Conservation (phyloP, 1,140 invertebrate genomes). For the Uloborus diversus region DNA sequence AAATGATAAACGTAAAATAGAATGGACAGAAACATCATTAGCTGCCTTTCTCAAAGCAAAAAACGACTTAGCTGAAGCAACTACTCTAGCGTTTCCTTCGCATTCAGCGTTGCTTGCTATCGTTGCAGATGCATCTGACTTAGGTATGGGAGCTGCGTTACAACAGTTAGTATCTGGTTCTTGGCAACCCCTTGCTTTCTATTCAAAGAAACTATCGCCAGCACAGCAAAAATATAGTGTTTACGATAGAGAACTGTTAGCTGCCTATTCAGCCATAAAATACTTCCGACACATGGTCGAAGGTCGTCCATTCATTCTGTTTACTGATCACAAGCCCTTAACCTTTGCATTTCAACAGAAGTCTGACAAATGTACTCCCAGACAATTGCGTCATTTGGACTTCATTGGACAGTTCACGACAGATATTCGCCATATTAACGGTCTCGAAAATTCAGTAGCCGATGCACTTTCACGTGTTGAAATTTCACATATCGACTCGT, state of each 20-base stretch:
- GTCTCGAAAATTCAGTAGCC: no score
- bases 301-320: constrained; percentile 60
- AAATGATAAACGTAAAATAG: no score
- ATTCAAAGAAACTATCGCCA: constrained; percentile 38
- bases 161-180: constrained; percentile 4
- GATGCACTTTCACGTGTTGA: no score
- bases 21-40: no score
- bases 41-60: constrained; percentile 66
- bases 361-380: constrained; percentile 51
- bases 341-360: constrained; percentile 57
- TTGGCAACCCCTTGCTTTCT: constrained; percentile 57
- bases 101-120: constrained; percentile 28
- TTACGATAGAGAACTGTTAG: constrained; percentile 61
- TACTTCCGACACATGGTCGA: constrained; percentile 61
- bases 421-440: no score
- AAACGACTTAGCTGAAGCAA: constrained; percentile 55
- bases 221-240: constrained; percentile 51
- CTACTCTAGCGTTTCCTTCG: constrained; percentile 28
- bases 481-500: no score
- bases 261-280: constrained; percentile 59
- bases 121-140: constrained; percentile 37
- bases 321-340: constrained; percentile 62
- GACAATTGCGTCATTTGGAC: constrained; percentile 62
- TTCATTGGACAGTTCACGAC: constrained; percentile 64
- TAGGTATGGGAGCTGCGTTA: background rate